Evolutionary conservation across 2,888 invertebrate genomes (phyloP).

Genomic region (Tigriopus californicus): DNA sequence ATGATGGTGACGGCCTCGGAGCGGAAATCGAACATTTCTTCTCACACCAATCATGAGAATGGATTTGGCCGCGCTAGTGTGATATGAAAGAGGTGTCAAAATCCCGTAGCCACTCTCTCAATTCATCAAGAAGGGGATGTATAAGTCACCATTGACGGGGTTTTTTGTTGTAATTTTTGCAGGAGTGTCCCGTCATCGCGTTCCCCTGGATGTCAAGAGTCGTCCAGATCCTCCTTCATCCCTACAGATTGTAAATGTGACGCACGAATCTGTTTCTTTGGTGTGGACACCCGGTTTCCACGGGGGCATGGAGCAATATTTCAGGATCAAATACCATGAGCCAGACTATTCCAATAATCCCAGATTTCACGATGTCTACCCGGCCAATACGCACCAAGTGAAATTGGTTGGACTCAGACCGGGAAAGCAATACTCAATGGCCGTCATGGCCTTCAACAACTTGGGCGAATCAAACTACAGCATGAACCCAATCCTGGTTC

Average conservation of each 20-base stretch:
- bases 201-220: slow-evolving; percentile 8
- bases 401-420: not conserved
- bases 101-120: too few relatives aligned
- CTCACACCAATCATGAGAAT: too few relatives aligned
- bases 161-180: too few relatives aligned
- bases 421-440: not conserved
- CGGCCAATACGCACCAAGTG: not conserved
- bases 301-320: slow-evolving; percentile 11
- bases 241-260: not conserved
- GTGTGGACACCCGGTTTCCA: slow-evolving; percentile 9
- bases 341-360: not conserved
- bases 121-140: too few relatives aligned
- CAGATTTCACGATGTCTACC: slow-evolving; percentile 11
- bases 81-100: too few relatives aligned
- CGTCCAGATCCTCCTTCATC: slow-evolving; percentile 2
- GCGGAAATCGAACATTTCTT: too few relatives aligned
- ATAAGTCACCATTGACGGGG: too few relatives aligned
- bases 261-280: not conserved
- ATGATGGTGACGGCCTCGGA: too few relatives aligned
- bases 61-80: too few relatives aligned
- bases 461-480: slow-evolving; percentile 13
- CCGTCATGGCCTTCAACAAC: slow-evolving; percentile 9
- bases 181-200: not conserved
- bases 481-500: not conserved
- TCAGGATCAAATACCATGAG: not conserved